Base-by-base conservation (phyloP, 1,140 invertebrate genomes). In the Trichogramma pretiosum region DNA sequence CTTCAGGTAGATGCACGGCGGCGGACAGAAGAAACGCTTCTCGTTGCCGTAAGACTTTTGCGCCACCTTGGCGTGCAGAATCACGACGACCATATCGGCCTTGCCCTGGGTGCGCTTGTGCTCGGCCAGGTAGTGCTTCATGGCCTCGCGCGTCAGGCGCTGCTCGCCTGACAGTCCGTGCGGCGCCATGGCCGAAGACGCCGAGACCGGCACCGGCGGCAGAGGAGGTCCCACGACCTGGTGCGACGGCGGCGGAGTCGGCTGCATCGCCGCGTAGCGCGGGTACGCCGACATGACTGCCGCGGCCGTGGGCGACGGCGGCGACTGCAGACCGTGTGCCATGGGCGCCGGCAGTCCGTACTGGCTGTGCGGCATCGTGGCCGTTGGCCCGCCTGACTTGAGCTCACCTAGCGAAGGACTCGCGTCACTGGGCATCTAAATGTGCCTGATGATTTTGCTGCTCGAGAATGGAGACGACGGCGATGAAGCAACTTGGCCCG, bases 21-120 rank as follows among this genome's bases (percentile, higher is more conserved):
- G 97, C 1, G 97, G 97, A 65, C 96, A 99, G 73, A 99, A 99
- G 73, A 99, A 99, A 49, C 96, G 78, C 72, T 99, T 99, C 65
- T 99, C 97, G 71, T 98, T 99, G 38, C 97, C 97, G 68, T 99
- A 99, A 0, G 95, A 98, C 63, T 99, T 99, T 69, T 99, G 97
- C 14, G 97, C 96, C 22, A 93, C 89, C 79, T 99, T 99, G 5
- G 97, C 97, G 74, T 99, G 96, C 38, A 98, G 76, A 48, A 99
- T 97, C 4, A 98, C 91, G 17, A 99, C 84, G 3, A 94, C 84
- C 85, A 97, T 93, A 66, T 98, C 94, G 54, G 44, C 45, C 17
- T 47, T 52, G 32, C 49, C 49, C 24, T 51, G 49, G 43, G 49
- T 51, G 16, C 49, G 43, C 16, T 88, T 89, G 56, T 91, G 79